Evolutionary conservation across 2,113 vertebrate species (phyloP).

Genomic region (Chroicocephalus ridibundus): DNA sequence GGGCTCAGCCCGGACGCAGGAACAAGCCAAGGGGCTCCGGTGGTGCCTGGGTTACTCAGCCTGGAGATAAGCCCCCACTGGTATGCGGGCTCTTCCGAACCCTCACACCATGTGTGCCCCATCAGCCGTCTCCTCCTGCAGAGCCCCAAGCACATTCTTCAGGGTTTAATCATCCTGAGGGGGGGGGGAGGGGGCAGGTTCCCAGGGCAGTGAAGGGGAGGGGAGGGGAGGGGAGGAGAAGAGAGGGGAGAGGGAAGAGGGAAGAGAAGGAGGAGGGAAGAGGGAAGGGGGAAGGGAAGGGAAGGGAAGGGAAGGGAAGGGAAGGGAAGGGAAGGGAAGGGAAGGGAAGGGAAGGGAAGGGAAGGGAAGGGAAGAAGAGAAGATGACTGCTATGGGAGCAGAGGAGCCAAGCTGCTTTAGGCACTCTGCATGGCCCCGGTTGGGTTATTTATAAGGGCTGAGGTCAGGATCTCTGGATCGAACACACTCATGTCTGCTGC

Average conservation of each 20-base stretch:
- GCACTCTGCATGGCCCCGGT: accelerated
- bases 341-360: too few species aligned
- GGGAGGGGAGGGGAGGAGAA: too few species aligned
- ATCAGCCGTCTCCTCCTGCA: neutral
- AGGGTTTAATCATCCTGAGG: neutral
- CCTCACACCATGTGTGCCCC: neutral
- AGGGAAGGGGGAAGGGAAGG: too few species aligned
- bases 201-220: neutral
- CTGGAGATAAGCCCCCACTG: neutral
- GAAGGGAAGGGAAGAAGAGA: too few species aligned
- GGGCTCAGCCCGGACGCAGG: neutral
- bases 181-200: neutral
- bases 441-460: conserved; percentile 39
- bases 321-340: too few species aligned
- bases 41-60: neutral
- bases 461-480: neutral
- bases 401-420: neutral
- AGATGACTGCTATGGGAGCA: neutral
- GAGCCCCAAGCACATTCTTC: neutral
- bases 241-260: too few species aligned
- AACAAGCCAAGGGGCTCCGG: neutral
- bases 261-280: too few species aligned
- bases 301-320: too few species aligned
- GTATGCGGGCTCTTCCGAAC: neutral
- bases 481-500: neutral